phyloP scores from a whole-genome alignment of 2,888 invertebrate genomes.

The Sipunculus nudus region DNA sequence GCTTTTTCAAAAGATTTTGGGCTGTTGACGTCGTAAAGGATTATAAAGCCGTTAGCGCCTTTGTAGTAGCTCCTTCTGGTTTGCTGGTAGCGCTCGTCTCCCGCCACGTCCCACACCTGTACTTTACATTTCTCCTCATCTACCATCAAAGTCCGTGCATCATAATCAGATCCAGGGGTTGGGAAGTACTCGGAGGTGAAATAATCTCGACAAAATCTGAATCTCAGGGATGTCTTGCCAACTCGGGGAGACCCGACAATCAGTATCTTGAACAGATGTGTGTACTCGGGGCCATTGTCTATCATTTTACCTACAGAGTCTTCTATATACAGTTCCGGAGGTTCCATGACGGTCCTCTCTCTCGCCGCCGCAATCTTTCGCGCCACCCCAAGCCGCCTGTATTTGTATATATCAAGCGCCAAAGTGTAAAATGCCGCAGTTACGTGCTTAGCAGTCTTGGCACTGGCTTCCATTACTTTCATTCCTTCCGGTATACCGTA shows the following conservation, averaged over 20 bases:
- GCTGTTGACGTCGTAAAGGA: slow-evolving; percentile 31
- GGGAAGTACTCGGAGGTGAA: slow-evolving; percentile 26
- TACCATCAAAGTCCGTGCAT: slow-evolving; percentile 19
- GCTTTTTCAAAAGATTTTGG: slow-evolving; percentile 21
- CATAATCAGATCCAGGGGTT: slow-evolving; percentile 31
- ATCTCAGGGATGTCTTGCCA: slow-evolving; percentile 30
- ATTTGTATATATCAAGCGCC: slow-evolving; percentile 12
- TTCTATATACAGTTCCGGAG: slow-evolving; percentile 17
- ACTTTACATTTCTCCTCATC: slow-evolving; percentile 25
- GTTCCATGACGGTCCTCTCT: not conserved
- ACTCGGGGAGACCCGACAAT: slow-evolving; percentile 23
- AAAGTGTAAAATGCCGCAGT: slow-evolving; percentile 25
- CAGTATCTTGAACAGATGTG: slow-evolving; percentile 31
- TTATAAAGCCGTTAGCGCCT: slow-evolving; percentile 33
- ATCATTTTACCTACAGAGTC: slow-evolving; percentile 10
- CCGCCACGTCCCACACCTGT: slow-evolving; percentile 34
- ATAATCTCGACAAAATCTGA: slow-evolving; percentile 27
- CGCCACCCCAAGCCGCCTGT: slow-evolving; percentile 16
- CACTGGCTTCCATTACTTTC: slow-evolving; percentile 26
- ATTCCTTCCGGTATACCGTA: slow-evolving; percentile 34
- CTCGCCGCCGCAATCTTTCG: not conserved
- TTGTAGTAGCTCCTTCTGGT: slow-evolving; percentile 29
- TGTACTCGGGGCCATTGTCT: slow-evolving; percentile 21
- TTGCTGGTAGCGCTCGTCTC: slow-evolving; percentile 23
- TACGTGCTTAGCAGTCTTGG: slow-evolving; percentile 18